Evolutionary conservation across 2,888 invertebrate species (phyloP), one percentile per base, ranked within the genome.

Genomic region (Timema podura): DNA sequence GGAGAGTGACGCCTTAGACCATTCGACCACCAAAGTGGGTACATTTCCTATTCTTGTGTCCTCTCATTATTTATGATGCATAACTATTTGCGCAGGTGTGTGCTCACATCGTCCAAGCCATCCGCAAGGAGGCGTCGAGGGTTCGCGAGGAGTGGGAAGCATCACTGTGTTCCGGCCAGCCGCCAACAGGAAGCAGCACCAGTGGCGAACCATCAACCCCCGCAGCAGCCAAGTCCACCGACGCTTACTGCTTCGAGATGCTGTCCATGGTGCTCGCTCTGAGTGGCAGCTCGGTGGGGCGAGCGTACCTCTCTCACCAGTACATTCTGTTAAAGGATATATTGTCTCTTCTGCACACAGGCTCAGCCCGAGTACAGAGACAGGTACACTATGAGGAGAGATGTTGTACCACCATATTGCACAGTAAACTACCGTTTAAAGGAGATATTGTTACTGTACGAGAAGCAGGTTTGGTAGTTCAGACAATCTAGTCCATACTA

Each of bases 211-310:
- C n/a, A n/a, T n/a, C n/a, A n/a, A n/a, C n/a, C n/a, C n/a, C n/a
- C 15, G 11, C 30, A 10, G 65, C 59, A 44, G 80, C 80, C 5
- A 86, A 85, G 78, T 83, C 83, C 71, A 83, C 85, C 3, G 97
- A 98, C 80, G 95, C 95, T n/a, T 98, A 96, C 81, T 97, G 97
- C 82, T 98, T 97, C 79, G 97, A 98, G 84, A 95, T 98, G 93
- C 83, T 98, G 44, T 96, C 96, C 6, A 91, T 97, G 91, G 96
- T 95, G 66, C 81, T 96, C 76, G 97, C 98, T 0, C 82, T 98
- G 59, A 96, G 96, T 74, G 97, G 97, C 5, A 96, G 96, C 76
- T 87, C 90, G 0, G 95, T 96, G 0, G 97, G 97, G 0, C 86
- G 96, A 47, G 88, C 91, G 0, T 96, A 97, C 80, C 83, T 98